Evolutionary conservation across 2,113 vertebrate species (phyloP), one percentile per base, ranked within the genome.

Genomic region (Lampris megalopsis): DNA sequence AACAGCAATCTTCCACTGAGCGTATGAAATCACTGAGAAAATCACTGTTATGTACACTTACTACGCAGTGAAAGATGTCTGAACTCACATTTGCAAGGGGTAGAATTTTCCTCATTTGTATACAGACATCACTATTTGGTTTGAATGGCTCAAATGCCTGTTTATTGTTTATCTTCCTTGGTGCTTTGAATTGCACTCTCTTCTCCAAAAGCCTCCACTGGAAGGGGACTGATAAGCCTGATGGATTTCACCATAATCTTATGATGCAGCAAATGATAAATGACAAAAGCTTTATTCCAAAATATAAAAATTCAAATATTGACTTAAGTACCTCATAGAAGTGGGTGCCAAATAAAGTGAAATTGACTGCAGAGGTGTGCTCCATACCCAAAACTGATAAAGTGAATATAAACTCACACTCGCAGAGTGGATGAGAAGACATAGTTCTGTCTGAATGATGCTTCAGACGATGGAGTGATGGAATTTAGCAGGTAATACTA

Each of bases 401-500:
- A 2, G 60, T 52, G 70, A 54, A 81, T 75, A 63, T 35, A 47
- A 68, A 73, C 60, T 9, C 52, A 7, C 49, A 59, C 71, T 50
- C 9, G 63, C 67, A 52, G 60, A 1, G 35, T 81, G 35, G 77
- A 85, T 75, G 73, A 83, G 63, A 1, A 63, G 73, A 81, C 83
- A 85, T 82, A 73, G 75, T 79, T 81, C 50, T 68, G 70, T 71
- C 54, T 69, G 80, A 83, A 68, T 54, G 70, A 81, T 64, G 83
- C 74, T 45, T 49, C 35, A 38, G 0, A 59, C 72, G 82, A 91
- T 62, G 63, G 71, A 79, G 58, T 24, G 67, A 41, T 43, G 70
- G 76, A 85, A 91, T 88, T 89, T 77, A 81, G 80, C 73, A 65
- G 68, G 81, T 79, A 77, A 88, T 87, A 81, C 86, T 80, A 73